phyloP scores from a whole-genome alignment of 2,888 invertebrate genomes.

The Metellina segmentata region DNA sequence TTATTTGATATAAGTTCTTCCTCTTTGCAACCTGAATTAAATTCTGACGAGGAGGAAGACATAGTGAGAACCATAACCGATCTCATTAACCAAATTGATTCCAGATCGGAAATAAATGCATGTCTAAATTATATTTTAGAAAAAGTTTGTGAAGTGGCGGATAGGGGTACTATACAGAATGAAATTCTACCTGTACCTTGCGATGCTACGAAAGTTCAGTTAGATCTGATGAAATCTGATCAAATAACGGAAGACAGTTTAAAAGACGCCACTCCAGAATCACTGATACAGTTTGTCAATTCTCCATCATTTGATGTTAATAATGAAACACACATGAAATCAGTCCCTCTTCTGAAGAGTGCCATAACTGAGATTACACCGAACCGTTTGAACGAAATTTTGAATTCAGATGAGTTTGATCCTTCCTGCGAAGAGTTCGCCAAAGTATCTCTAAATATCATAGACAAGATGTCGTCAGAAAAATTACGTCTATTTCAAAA shows the following conservation, averaged over 20 bases:
- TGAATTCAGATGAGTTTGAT: conserved; percentile 42
- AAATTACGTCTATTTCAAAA: conserved; percentile 47
- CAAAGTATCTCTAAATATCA: conserved; percentile 14
- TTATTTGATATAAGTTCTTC: neutral
- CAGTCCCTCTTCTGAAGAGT: conserved; percentile 18
- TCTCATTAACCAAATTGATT: neutral
- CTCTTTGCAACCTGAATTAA: neutral
- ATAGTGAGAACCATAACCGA: neutral
- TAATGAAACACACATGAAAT: conserved; percentile 49
- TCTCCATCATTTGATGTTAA: conserved; percentile 33
- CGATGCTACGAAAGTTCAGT: neutral
- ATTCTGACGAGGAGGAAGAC: conserved; percentile 32
- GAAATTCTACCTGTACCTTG: neutral
- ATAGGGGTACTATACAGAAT: neutral
- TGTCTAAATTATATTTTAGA: conserved; percentile 39
- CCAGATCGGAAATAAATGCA: neutral
- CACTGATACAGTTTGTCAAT: conserved; percentile 42
- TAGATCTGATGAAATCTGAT: conserved; percentile 39
- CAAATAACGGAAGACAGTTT: conserved; percentile 33
- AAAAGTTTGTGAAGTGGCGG: neutral
- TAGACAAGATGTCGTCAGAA: conserved; percentile 37
- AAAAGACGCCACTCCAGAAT: conserved; percentile 5
- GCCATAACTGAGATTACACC: neutral
- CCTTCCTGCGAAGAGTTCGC: conserved; percentile 38
- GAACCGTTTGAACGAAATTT: conserved; percentile 32